Evolutionary conservation across 2,888 invertebrate species (phyloP).

Genomic region (Creontiades dilutus): DNA sequence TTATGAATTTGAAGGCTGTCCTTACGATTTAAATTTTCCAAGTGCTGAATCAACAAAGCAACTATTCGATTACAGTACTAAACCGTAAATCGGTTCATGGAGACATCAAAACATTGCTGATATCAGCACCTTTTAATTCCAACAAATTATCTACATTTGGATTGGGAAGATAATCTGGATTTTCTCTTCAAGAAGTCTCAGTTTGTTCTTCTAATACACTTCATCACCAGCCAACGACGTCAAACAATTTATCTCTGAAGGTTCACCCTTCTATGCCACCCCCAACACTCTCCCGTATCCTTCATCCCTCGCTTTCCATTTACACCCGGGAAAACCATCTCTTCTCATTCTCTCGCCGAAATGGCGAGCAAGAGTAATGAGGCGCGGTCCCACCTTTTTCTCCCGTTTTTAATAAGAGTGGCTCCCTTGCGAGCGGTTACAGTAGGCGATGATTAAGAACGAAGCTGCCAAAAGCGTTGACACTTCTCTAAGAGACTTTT

Average conservation of each 20-base stretch:
- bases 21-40: no score
- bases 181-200: no score
- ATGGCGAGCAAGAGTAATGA: background rate
- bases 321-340: slow-evolving; percentile 8
- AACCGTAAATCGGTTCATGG: no score
- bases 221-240: no score
- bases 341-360: background rate
- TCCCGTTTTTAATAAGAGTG: slow-evolving; percentile 39
- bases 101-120: no score
- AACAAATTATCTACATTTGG: no score
- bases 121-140: no score
- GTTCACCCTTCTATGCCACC: background rate
- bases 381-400: slow-evolving; percentile 23
- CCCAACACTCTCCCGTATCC: background rate
- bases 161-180: no score
- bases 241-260: background rate
- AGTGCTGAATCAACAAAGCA: no score
- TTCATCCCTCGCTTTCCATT: slow-evolving; percentile 19
- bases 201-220: no score
- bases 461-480: slow-evolving; percentile 9
- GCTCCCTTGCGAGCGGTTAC: slow-evolving; percentile 40
- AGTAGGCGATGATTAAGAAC: slow-evolving; percentile 31
- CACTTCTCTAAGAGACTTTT: background rate
- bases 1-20: no score
- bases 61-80: no score